Base-by-base conservation (phyloP, 2,113 vertebrate species). In the Vulpes vulpes region DNA sequence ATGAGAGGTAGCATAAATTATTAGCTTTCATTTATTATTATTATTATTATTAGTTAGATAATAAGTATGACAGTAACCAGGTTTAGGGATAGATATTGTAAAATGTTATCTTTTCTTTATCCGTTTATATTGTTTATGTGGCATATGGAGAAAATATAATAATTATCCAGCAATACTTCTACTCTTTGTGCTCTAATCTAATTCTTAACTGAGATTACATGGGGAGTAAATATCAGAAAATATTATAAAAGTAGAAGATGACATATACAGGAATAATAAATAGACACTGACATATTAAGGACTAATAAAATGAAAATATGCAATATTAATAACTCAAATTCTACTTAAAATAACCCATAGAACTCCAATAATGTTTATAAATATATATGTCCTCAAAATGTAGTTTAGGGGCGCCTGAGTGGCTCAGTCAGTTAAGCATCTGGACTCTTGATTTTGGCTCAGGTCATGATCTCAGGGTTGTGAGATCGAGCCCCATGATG, bases 181-280 rank as follows among this genome's bases (percentile, higher is more conserved):
- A 32, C 12, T 27, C 53, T 76, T 85, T 71, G 2, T 81, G 55
- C 90, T n/a, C n/a, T n/a, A n/a, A n/a, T 59, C 59, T 73, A 25
- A 95, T 43, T 15, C 30, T 57, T 96, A 92, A 89, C 62, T 87
- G 32, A 81, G 55, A 93, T 88, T 84, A 57, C 22, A 91, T 35
- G 11, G 73, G 32, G 51, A 69, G 25, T 38, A 84, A 60, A 67
- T n/a, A 91, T 83, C 59, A 92, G 8, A 91, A 65, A 82, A n/a
- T 22, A 35, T n/a, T 53, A 1, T 78, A 88, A 96, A 93, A 93
- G 27, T 94, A 86, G 11, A 76, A 38, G 53, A 92, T 49, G 15
- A 59, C 11, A 32, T 71, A 80, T 89, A 57, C 4, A 78, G 20
- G 60, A 84, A 22, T 35, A 85, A 81, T 74, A 62, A 81, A 74